phyloP scores from a whole-genome alignment of 2,797 vertebrate species.

The Eidolon dupreanum region DNA sequence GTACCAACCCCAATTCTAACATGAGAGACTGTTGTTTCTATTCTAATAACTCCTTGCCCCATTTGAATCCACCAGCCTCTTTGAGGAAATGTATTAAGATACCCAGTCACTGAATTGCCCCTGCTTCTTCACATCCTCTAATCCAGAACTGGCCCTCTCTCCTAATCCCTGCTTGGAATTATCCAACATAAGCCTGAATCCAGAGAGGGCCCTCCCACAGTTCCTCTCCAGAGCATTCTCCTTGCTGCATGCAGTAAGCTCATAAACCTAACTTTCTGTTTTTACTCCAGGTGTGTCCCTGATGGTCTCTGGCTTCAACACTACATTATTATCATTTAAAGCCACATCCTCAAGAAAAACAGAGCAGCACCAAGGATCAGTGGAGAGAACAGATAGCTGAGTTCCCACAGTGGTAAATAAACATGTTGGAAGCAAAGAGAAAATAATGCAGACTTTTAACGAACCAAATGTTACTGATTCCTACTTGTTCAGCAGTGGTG shows the following conservation, averaged over 20 bases:
- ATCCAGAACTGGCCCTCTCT: not conserved
- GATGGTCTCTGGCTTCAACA: not conserved
- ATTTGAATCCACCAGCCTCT: not conserved
- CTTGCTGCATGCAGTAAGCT: not conserved
- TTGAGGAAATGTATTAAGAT: not conserved
- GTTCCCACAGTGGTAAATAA: not conserved
- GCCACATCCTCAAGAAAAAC: not conserved
- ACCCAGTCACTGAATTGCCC: not conserved
- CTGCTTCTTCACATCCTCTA: not conserved
- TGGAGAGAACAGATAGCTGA: not conserved
- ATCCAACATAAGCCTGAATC: not conserved
- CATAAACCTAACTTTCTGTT: not conserved
- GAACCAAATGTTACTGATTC: not conserved
- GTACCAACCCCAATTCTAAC: not conserved
- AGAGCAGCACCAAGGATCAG: not conserved
- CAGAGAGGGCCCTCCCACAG: not conserved
- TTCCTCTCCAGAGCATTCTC: not conserved
- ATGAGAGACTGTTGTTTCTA: not conserved
- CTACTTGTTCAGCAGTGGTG: not conserved
- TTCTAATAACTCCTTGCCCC: not conserved
- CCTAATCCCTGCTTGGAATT: not conserved
- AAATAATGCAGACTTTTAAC: not conserved
- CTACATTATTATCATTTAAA: not conserved
- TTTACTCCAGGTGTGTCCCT: not conserved
- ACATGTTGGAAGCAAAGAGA: slow-evolving; percentile 1